Percentiles rank a stretch among this genome's conserved stretches.
phyloP scores from a whole-genome alignment of 2,888 invertebrate genomes.

The Nomada lathburiana region DNA sequence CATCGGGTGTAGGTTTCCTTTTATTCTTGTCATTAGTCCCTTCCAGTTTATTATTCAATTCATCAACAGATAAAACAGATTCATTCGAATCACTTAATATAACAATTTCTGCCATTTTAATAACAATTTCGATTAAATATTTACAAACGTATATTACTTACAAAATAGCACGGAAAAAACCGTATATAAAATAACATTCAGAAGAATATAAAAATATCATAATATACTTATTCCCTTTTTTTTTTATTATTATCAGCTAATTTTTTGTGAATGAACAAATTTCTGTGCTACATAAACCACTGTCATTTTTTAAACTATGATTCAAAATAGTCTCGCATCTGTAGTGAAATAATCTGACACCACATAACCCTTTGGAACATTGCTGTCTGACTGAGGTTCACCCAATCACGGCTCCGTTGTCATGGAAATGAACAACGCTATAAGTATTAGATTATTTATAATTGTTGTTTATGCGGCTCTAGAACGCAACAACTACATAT shows the following conservation, averaged over 20 bases:
- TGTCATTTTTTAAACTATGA: neutral
- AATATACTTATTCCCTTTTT: too few relatives aligned
- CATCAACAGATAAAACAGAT: slow-evolving; percentile 27
- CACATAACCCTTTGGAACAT: neutral
- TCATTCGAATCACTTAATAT: slow-evolving; percentile 68
- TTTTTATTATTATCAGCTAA: too few relatives aligned
- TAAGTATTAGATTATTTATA: too few relatives aligned
- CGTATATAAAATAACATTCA: neutral
- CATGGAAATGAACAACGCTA: too few relatives aligned
- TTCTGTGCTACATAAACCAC: too few relatives aligned
- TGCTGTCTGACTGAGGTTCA: too few relatives aligned
- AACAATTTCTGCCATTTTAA: slow-evolving; percentile 55
- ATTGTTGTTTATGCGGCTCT: too few relatives aligned
- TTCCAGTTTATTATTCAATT: neutral
- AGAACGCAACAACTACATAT: too few relatives aligned
- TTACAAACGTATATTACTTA: neutral
- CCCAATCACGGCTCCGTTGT: too few relatives aligned
- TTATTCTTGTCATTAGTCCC: neutral
- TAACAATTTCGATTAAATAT: neutral
- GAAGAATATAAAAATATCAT: neutral
- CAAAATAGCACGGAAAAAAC: neutral
- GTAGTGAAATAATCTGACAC: slow-evolving; percentile 8
- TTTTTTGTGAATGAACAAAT: too few relatives aligned
- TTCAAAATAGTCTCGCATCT: neutral
- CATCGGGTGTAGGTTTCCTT: neutral